Evolutionary conservation across 2,888 invertebrate species (phyloP).

Genomic region (Drosophila greeni): DNA sequence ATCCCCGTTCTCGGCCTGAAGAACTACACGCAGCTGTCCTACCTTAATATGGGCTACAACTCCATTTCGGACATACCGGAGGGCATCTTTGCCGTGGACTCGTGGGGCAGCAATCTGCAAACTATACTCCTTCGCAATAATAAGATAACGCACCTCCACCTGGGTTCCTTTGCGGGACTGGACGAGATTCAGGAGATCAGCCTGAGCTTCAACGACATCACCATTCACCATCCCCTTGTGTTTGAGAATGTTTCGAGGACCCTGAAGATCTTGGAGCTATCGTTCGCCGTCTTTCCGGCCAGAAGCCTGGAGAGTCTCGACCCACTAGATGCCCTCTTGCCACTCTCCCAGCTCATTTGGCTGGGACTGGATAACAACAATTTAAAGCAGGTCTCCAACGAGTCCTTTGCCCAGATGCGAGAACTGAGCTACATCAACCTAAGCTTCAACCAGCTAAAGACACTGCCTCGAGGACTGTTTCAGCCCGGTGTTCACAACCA

Average conservation of each 20-base stretch:
- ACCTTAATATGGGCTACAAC: constrained; percentile 93
- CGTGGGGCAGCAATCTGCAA: constrained; percentile 88
- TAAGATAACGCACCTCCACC: constrained; percentile 86
- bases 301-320: constrained; percentile 80
- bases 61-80: constrained; percentile 87
- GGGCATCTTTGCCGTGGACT: constrained; percentile 83
- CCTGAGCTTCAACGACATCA: constrained; percentile 93
- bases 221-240: constrained; percentile 88
- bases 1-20: constrained; percentile 85
- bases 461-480: constrained; percentile 85
- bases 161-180: constrained; percentile 86
- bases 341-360: constrained; percentile 87
- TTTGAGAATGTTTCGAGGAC: constrained; percentile 88
- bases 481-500: constrained; percentile 85
- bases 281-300: constrained; percentile 88
- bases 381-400: constrained; percentile 85
- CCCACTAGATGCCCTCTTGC: constrained; percentile 87
- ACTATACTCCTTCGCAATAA: constrained; percentile 91
- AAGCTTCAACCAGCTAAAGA: constrained; percentile 89
- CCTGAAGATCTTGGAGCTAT: constrained; percentile 90
- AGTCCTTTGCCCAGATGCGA: constrained; percentile 85
- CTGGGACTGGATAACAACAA: constrained; percentile 93
- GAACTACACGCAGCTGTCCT: constrained; percentile 87
- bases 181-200: constrained; percentile 91
- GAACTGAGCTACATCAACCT: constrained; percentile 89